Percentiles rank a stretch among this genome's conserved stretches.
Conservation (phyloP, 2,888 invertebrate species). For the Lepeophtheirus nordmannii region DNA sequence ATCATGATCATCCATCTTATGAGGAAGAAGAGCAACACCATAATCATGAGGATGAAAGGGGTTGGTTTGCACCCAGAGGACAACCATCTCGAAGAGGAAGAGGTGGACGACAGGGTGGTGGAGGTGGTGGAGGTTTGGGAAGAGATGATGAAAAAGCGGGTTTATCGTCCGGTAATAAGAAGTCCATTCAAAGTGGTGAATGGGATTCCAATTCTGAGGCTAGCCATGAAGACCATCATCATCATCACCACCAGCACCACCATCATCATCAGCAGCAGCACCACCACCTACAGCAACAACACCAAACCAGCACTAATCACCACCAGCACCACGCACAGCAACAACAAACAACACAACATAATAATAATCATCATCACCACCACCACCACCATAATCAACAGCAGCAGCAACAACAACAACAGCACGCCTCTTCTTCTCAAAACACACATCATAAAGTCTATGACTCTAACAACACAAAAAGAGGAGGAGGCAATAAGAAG, state of each 20-base stretch:
- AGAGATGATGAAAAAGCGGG: constrained; percentile 52
- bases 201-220: constrained; percentile 30
- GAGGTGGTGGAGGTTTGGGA: constrained; percentile 39
- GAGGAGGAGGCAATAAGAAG: background rate
- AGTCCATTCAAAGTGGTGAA: constrained; percentile 26
- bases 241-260: background rate
- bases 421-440: no score
- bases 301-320: no score
- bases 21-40: constrained; percentile 35
- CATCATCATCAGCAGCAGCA: no score
- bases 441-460: no score
- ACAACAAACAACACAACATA: no score
- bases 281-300: no score
- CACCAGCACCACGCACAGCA: no score
- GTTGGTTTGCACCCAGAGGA: constrained; percentile 68
- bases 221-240: constrained; percentile 28
- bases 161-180: constrained; percentile 28
- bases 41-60: constrained; percentile 46
- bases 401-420: no score
- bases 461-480: background rate
- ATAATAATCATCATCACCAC: no score
- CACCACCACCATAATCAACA: no score
- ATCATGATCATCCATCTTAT: background rate
- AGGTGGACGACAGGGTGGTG: constrained; percentile 42
- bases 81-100: constrained; percentile 75